A percentile compares a stretch with the other conserved stretches of the same genome.
These are phyloP conservation scores for Meandrusa payeni DNA, from an alignment of 2,888 invertebrate species.

Conservation along the genomic window DNA sequence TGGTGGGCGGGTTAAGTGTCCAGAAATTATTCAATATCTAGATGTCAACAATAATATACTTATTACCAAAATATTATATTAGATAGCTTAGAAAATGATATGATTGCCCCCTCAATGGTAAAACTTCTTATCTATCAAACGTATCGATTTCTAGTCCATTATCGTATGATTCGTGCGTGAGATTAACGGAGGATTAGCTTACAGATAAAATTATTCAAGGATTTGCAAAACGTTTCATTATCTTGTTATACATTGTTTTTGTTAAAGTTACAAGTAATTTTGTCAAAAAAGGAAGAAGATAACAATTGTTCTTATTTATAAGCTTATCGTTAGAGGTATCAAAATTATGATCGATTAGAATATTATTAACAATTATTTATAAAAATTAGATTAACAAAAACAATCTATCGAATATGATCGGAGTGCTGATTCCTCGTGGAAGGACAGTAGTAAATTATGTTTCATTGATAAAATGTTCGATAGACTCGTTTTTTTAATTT, in stretches of 20 bases:
- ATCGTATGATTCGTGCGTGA: background rate
- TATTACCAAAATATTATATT: too few relatives aligned
- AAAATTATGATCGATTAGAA: background rate
- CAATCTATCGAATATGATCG: conserved; percentile 6
- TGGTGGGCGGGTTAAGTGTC: too few relatives aligned
- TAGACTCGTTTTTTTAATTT: background rate
- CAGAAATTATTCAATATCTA: too few relatives aligned
- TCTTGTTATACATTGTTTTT: background rate
- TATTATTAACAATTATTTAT: conserved; percentile 16
- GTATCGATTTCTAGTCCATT: background rate
- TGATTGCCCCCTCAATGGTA: too few relatives aligned
- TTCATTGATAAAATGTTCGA: conserved; percentile 6
- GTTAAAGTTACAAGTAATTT: too few relatives aligned
- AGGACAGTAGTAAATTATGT: background rate
- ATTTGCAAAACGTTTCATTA: background rate
- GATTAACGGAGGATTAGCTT: background rate
- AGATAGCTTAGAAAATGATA: too few relatives aligned
- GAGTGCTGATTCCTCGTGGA: background rate
- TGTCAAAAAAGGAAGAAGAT: too few relatives aligned
- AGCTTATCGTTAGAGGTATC: conserved; percentile 1
- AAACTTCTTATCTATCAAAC: conserved; percentile 4
- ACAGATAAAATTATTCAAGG: background rate
- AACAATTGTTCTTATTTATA: too few relatives aligned
- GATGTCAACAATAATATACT: too few relatives aligned
- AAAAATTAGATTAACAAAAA: too few relatives aligned